Base-by-base conservation (phyloP, 2,113 vertebrate species). In the Elaphurus davidianus region DNA sequence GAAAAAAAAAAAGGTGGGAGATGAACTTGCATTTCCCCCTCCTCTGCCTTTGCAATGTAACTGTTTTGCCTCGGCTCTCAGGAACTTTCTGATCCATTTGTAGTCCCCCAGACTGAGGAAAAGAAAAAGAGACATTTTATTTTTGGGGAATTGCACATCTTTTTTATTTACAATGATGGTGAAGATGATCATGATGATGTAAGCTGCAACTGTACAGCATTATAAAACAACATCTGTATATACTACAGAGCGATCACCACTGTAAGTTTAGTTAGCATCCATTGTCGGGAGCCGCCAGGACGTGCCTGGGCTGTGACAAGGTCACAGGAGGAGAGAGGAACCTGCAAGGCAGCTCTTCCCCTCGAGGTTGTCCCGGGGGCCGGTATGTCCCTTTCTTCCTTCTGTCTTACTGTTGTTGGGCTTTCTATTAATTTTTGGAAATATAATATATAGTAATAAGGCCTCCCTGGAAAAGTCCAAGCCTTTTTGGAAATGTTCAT, bases 121-220 rank as follows among this genome's bases (percentile, higher is more conserved):
- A 33, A 50, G 67, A 23, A 54, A 54, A 36, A 71, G n/a, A 71
- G 67, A 71, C 67, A 3, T 36, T 71, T 71, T 71, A 71, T 71
- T 71, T 36, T 36, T 0, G 1, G n/a, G 10, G 67, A 71, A 71
- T 71, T 40, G 23, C 21, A 36, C n/a, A 36, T 23, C 5, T 71
- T 40, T 59, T 40, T 40, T 12, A 71, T 71, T 71, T 71, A 21
- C 5, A 21, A 12, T 71, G 67, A 6, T 23, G 19, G 67, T 40
- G n/a, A 12, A 71, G n/a, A 40, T 40, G n/a, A 23, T 71, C 19
- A 23, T 71, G n/a, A 40, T 71, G 67, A 71, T 23, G 67, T 71
- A 71, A 71, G 19, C 19, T 40, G n/a, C n/a, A 71, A 71, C n/a
- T 21, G n/a, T 40, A 11, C 67, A 71, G 67, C n/a, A 3, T 40